phyloP scores from a whole-genome alignment of 2,113 vertebrate genomes.

The Balaeniceps rex region DNA sequence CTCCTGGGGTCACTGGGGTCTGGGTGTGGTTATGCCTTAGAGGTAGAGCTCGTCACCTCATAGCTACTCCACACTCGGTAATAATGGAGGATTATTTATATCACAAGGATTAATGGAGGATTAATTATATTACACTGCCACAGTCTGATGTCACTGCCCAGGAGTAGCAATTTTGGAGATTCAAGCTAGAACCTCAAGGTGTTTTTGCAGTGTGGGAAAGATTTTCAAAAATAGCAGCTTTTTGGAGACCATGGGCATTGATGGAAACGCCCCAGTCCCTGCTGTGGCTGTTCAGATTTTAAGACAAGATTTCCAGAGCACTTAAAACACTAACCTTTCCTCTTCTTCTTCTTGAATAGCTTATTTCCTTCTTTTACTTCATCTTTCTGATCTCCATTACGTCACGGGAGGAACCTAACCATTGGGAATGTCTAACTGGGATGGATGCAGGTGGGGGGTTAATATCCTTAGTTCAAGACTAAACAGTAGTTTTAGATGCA shows the following conservation, averaged over 20 bases:
- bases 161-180: not conserved
- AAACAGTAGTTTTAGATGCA: not conserved
- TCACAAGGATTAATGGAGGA: not conserved
- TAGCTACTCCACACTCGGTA: not conserved
- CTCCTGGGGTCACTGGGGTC: not conserved
- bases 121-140: constrained; percentile 24
- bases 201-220: not conserved
- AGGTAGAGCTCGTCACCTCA: not conserved
- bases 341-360: not conserved
- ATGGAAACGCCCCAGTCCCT: not conserved
- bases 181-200: constrained; percentile 42
- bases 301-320: not conserved
- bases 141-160: not conserved
- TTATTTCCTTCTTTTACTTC: not conserved
- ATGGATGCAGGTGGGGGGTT: not conserved
- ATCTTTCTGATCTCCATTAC: not conserved
- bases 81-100: constrained; percentile 27
- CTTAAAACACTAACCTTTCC: not conserved
- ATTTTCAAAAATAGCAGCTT: constrained; percentile 29
- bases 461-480: not conserved
- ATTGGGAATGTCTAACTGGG: not conserved
- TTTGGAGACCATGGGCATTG: not conserved
- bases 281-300: not conserved
- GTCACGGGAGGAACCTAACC: not conserved
- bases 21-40: not conserved